These are phyloP conservation scores for Hirtodrosophila cameraria DNA, from an alignment of 2,888 invertebrate genomes.

Conservation along the genomic window DNA sequence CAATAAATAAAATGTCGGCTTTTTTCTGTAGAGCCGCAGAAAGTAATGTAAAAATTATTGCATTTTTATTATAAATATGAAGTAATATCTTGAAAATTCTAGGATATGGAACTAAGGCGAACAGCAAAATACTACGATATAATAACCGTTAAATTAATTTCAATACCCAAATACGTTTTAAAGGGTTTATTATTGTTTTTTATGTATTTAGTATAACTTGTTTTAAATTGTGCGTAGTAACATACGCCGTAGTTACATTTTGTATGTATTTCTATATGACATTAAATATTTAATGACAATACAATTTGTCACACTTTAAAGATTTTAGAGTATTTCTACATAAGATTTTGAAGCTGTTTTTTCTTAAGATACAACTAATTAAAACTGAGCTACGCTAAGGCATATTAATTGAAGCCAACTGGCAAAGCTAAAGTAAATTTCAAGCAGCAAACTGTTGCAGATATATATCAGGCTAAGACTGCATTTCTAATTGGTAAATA, in stretches of 20 bases:
- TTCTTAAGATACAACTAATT: constrained; percentile 19
- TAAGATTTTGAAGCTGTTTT: constrained; percentile 1
- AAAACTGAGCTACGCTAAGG: constrained; percentile 49
- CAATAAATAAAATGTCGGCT: constrained; percentile 68
- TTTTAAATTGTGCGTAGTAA: constrained; percentile 43
- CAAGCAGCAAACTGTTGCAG: constrained; percentile 42
- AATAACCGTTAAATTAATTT: too few relatives aligned
- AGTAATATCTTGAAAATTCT: too few relatives aligned
- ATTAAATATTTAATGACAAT: constrained; percentile 27
- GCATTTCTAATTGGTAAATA: constrained; percentile 16
- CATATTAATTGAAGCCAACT: constrained; percentile 45
- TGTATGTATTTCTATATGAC: constrained; percentile 43
- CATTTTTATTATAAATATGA: not conserved
- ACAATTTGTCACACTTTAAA: constrained; percentile 6
- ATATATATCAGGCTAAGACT: constrained; percentile 9
- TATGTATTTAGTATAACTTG: constrained; percentile 31
- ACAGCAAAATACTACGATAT: not conserved
- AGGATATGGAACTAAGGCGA: not conserved
- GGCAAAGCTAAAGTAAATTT: constrained; percentile 56
- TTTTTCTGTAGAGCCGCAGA: constrained; percentile 50
- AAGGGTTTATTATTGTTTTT: not conserved
- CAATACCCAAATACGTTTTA: too few relatives aligned
- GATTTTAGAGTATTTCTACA: constrained; percentile 10
- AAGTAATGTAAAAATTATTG: constrained; percentile 39
- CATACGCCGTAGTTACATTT: constrained; percentile 33